Base-by-base conservation (phyloP, 1,140 invertebrate genomes). In the Brachionus sp. region DNA sequence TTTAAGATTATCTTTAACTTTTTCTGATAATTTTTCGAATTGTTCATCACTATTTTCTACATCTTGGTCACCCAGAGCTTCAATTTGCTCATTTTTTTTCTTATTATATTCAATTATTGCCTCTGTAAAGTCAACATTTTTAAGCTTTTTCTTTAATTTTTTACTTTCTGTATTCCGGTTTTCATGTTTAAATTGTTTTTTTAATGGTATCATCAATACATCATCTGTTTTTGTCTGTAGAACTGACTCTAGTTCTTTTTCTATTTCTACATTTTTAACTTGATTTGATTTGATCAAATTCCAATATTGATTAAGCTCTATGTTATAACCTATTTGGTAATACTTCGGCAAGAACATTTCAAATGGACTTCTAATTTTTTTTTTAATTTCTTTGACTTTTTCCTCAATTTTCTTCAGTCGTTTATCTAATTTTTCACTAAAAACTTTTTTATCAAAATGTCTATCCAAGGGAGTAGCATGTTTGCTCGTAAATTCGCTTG, bases 61-160 rank as follows among this genome's bases (percentile, higher is more conserved):
- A 25, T 46, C 70, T 25, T 70, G 29, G 3, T 4, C 12, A 5
- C 70, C 70, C 19, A 75, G 3, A 25, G 70, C 70, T 75, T 44
- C 19, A 12, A 75, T 16, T 46, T 42, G 12, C 6, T 75, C 70
- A 25, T 46, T 44, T 35, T 75, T 75, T 23, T 23, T 44, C 5
- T 75, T 75, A 75, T 75, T 75, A 75, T 75, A 75, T 35, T 75
- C 42, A 46, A 75, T 75, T 4, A 75, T 75, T 3, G 70, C 70
- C 16, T 75, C 70, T 25, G 70, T 23, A 75, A 75, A 75, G n/a
- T 75, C 70, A 19, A 75, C 70, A 25, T 75, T 39, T 46, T 75
- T 75, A 1, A 75, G 42, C 23, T 35, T 29, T 46, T 46, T 75
- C 12, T 75, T 75, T 7, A 75, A 16, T 75, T 75, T 75, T 46